Evolutionary conservation across 2,888 invertebrate genomes (phyloP).

Genomic region (Hemistola chrysoprasaria): DNA sequence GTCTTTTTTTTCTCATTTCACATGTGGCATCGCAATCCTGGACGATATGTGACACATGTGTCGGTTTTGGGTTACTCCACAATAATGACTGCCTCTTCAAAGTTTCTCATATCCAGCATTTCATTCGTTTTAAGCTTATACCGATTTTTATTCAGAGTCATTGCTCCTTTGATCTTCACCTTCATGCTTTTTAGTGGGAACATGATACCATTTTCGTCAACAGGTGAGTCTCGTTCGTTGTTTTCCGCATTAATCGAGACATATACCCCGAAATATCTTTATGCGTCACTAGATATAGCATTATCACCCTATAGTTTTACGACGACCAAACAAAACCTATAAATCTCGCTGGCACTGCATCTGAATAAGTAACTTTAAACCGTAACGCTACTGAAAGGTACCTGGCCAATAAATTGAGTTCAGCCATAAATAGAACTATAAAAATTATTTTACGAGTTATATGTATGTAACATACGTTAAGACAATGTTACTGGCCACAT

Average conservation of each 20-base stretch:
- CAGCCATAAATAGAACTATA: constrained; percentile 76
- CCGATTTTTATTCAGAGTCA: constrained; percentile 54
- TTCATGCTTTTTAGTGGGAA: constrained; percentile 58
- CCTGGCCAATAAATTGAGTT: constrained; percentile 72
- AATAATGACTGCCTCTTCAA: constrained; percentile 76
- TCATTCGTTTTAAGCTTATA: constrained; percentile 52
- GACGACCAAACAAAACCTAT: constrained; percentile 53
- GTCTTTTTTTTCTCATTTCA: constrained; percentile 73
- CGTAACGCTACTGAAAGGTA: constrained; percentile 69
- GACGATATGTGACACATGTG: constrained; percentile 81
- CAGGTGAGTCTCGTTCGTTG: constrained; percentile 55
- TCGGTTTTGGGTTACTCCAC: constrained; percentile 75
- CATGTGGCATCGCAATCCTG: constrained; percentile 81
- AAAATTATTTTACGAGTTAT: constrained; percentile 76
- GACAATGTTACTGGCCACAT: constrained; percentile 71
- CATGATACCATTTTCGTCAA: constrained; percentile 48
- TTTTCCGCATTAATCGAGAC: constrained; percentile 29
- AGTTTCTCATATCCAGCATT: constrained; percentile 66
- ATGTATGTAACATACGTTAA: constrained; percentile 57
- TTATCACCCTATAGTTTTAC: constrained; percentile 43
- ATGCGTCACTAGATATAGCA: constrained; percentile 29
- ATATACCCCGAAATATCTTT: constrained; percentile 28
- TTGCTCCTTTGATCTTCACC: constrained; percentile 69
- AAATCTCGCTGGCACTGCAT: constrained; percentile 45
- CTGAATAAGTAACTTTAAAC: constrained; percentile 58